Evolutionary conservation across 2,888 invertebrate species (phyloP).

Genomic region (Ormyrus nitidulus): DNA sequence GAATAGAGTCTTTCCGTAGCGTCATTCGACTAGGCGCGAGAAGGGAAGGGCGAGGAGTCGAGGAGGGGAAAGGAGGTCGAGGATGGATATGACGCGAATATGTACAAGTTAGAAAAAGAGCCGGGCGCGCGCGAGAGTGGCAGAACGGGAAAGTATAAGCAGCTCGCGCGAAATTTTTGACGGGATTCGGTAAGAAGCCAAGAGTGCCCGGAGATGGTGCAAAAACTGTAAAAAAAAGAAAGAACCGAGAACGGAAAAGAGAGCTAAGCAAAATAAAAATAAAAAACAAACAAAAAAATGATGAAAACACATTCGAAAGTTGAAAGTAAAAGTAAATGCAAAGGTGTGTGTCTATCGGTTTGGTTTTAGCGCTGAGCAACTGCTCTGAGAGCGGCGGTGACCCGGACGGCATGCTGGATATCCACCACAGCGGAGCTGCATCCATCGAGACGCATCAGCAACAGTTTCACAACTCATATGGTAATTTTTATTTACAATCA

Average conservation of each 20-base stretch:
- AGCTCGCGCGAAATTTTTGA: neutral
- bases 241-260: slow-evolving; percentile 52
- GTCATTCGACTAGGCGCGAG: neutral
- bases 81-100: neutral
- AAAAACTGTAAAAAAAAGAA: slow-evolving; percentile 44
- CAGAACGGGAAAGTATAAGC: slow-evolving; percentile 5
- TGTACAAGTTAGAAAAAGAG: neutral
- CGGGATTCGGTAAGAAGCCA: neutral
- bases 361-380: slow-evolving; percentile 76
- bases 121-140: slow-evolving; percentile 22
- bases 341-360: slow-evolving; percentile 76
- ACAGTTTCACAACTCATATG: slow-evolving; percentile 76
- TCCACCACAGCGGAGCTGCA: slow-evolving; percentile 73
- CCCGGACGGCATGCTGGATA: slow-evolving; percentile 75
- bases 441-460: slow-evolving; percentile 74
- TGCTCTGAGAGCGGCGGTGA: slow-evolving; percentile 75
- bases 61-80: slow-evolving; percentile 13
- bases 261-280: slow-evolving; percentile 45
- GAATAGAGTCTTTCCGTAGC: too few relatives aligned
- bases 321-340: slow-evolving; percentile 66
- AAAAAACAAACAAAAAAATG: slow-evolving; percentile 53
- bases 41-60: neutral
- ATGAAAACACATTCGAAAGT: slow-evolving; percentile 1
- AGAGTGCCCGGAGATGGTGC: neutral
- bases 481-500: slow-evolving; percentile 49